Evolutionary conservation across 1,140 invertebrate genomes (phyloP), one percentile per base, ranked within the genome.

Genomic region (Halesus radiatus): DNA sequence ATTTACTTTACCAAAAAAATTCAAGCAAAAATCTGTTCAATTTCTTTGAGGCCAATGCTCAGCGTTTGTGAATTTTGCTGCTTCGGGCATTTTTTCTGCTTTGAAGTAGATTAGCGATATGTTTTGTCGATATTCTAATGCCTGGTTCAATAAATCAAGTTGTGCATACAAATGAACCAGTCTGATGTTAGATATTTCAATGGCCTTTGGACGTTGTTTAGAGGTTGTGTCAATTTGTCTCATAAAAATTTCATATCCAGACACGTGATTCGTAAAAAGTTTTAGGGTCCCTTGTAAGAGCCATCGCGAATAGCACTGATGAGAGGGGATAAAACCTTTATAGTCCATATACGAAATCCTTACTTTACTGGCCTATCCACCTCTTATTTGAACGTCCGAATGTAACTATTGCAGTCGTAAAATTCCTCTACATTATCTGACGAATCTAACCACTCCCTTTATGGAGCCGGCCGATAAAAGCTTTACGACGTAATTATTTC

Each of bases 161-260:
- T 13, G 3, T 45, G 1, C 37, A 2, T 3, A 13, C 1, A 1
- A 10, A 45, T 45, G 2, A 13, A 10, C 37, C 37, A 45, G 5
- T 45, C 37, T 45, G 32, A 45, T 13, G 37, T 45, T 45, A 1
- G 10, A 45, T 13, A 45, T 13, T 13, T 45, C 37, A 45, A 10
- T 8, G 37, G 37, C 7, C 7, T 45, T 45, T 45, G 37, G 37
- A 13, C 37, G 1, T 45, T 45, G 37, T 45, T 45, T 45, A 45
- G 37, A 13, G 37, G 22, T 32, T 26, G 23, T 13, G 15, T 66
- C 62, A 29, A 66, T 66, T 29, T 29, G 62, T 66, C 22, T 16
- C 8, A 66, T 66, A 66, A 66, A 66, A 26, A 26, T 66, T 66
- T 66, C 62, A 66, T 66, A 66, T 66, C 60, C 60, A 45, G 8